Conservation (phyloP, 1,140 invertebrate species). For the Drosophila orena region DNA sequence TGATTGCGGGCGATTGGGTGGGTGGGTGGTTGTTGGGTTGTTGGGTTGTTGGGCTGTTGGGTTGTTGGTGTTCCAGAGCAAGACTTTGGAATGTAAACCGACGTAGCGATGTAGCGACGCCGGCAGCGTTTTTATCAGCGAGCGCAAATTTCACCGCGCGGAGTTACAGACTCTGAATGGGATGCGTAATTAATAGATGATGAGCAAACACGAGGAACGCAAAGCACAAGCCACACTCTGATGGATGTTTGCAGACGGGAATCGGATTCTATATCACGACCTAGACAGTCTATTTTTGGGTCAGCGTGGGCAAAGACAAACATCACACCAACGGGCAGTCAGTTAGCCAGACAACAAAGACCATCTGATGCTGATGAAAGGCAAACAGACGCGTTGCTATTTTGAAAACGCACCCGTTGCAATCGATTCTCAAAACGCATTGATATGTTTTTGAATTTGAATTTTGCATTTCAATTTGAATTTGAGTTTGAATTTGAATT, state of each 20-base stretch:
- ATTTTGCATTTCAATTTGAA: no score
- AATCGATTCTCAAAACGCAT: background rate
- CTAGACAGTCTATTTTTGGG: slow-evolving; percentile 64
- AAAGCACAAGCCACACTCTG: background rate
- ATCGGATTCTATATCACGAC: slow-evolving; percentile 21
- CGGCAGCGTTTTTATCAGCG: slow-evolving; percentile 61
- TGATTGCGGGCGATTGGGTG: background rate
- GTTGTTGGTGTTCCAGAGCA: background rate
- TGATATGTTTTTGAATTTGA: background rate
- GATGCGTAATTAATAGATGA: slow-evolving; percentile 69
- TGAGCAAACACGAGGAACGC: background rate
- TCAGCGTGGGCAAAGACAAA: slow-evolving; percentile 42
- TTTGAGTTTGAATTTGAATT: background rate
- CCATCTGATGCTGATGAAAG: slow-evolving; percentile 28
- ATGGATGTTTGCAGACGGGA: slow-evolving; percentile 4
- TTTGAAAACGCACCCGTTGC: slow-evolving; percentile 10
- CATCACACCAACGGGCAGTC: background rate
- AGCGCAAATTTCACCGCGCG: slow-evolving; percentile 45
- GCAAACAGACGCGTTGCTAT: slow-evolving; percentile 9
- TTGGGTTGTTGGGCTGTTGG: no score
- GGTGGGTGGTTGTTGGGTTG: background rate
- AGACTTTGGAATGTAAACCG: slow-evolving; percentile 78
- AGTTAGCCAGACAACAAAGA: slow-evolving; percentile 38
- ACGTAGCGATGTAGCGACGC: slow-evolving; percentile 36
- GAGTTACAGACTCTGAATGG: slow-evolving; percentile 58